Percentiles rank a stretch among this genome's conserved stretches.
phyloP scores from a whole-genome alignment of 2,113 vertebrate species.

The Nothobranchius kuhntae region DNA sequence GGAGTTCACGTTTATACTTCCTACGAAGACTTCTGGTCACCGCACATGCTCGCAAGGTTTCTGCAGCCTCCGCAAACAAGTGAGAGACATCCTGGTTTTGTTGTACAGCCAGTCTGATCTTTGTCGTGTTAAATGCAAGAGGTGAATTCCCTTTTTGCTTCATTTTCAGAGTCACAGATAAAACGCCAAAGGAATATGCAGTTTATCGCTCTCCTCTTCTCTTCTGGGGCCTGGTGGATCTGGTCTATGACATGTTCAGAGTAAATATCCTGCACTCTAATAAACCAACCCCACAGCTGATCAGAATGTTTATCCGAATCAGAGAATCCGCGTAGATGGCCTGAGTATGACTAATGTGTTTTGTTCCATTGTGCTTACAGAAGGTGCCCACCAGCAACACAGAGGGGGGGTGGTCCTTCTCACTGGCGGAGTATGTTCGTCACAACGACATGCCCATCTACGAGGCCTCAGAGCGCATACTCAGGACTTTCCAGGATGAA shows the following conservation, averaged over 20 bases:
- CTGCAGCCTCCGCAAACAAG: conserved; percentile 90
- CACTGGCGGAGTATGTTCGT: conserved; percentile 95
- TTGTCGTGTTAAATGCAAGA: background rate
- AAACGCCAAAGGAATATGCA: conserved; percentile 90
- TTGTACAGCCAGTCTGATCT: background rate
- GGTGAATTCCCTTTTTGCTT: background rate
- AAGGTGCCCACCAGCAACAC: conserved; percentile 99
- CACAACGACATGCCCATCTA: conserved; percentile 99
- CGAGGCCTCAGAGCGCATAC: conserved; percentile 92
- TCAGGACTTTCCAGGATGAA: conserved; percentile 97
- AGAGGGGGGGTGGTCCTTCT: conserved; percentile 99
- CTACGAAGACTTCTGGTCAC: conserved; percentile 87
- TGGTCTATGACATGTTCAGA: conserved; percentile 98
- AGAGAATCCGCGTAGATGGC: too few relatives aligned
- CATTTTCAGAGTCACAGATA: conserved; percentile 87
- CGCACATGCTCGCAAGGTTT: conserved; percentile 86
- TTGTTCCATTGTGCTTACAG: conserved; percentile 64
- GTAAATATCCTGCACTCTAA: conserved; percentile 67
- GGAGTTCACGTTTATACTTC: conserved; percentile 84
- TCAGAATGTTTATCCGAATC: background rate
- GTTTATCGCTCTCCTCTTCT: conserved; percentile 94
- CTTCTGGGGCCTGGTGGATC: conserved; percentile 97
- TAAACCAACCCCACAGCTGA: background rate
- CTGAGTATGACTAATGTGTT: background rate
- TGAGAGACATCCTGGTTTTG: conserved; percentile 53